Percentiles rank a stretch among this genome's conserved stretches.
Conservation (phyloP, 2,888 invertebrate genomes). For the Hesperia comma region DNA sequence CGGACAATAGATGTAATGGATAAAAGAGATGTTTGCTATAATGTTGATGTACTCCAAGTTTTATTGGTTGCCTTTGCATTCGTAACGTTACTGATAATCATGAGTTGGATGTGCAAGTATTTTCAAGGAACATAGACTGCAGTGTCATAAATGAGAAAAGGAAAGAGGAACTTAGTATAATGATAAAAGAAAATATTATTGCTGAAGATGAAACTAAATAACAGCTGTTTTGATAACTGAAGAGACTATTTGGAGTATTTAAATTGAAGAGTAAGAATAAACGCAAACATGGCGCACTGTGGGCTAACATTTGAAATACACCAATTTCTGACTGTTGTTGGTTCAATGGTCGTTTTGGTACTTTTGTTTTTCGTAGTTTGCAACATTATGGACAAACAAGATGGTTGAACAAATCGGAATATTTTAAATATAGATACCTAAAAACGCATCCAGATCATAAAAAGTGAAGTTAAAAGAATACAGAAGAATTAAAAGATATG, state of each 20-base stretch:
- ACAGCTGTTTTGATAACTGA: no score
- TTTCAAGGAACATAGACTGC: constrained; percentile 51
- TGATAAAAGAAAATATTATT: no score
- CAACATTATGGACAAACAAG: constrained; percentile 35
- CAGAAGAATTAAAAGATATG: no score
- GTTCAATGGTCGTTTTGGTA: constrained; percentile 41
- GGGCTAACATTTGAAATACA: constrained; percentile 25
- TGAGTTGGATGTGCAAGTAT: constrained; percentile 73
- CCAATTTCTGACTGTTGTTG: constrained; percentile 38
- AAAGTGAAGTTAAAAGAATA: no score
- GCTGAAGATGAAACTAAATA: neutral
- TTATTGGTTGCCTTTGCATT: constrained; percentile 65
- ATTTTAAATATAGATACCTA: no score
- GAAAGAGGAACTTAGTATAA: neutral
- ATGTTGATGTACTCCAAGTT: constrained; percentile 59
- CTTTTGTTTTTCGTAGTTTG: constrained; percentile 40
- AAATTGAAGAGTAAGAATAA: neutral
- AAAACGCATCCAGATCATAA: no score
- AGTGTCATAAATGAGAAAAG: neutral
- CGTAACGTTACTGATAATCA: constrained; percentile 60
- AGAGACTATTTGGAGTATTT: neutral
- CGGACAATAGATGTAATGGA: constrained; percentile 49
- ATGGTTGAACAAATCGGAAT: neutral
- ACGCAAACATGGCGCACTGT: constrained; percentile 22
- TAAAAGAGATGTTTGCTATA: constrained; percentile 47